phyloP scores from a whole-genome alignment of 2,113 vertebrate species.

The Elachura formosa region DNA sequence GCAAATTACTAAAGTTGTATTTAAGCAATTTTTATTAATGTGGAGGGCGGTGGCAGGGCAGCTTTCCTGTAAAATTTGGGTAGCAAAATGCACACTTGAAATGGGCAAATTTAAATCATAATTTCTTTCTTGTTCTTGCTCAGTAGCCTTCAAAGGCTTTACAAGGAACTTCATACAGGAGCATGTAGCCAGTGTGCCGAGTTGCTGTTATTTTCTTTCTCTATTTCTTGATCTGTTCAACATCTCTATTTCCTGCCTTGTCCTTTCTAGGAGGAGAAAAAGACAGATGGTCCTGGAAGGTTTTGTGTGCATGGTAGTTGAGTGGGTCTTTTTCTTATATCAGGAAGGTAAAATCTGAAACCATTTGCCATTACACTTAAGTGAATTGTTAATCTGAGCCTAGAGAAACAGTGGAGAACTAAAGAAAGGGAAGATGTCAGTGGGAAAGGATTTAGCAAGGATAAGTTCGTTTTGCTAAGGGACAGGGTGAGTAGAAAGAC shows the following conservation, averaged over 20 bases:
- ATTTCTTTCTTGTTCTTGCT: neutral
- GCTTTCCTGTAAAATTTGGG: neutral
- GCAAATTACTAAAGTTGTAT: neutral
- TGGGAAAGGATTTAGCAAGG: neutral
- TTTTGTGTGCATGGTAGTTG: neutral
- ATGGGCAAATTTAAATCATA: neutral
- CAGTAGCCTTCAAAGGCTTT: neutral
- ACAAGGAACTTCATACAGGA: neutral
- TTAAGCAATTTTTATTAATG: neutral
- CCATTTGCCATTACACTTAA: neutral
- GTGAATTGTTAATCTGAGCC: neutral
- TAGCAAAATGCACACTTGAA: neutral
- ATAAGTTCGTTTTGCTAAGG: neutral
- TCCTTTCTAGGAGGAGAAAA: neutral
- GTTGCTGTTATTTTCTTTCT: neutral
- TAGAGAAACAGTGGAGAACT: neutral
- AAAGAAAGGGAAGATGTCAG: neutral
- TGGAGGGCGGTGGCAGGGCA: neutral
- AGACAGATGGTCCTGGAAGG: neutral
- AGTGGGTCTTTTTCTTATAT: neutral
- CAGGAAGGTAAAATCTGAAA: neutral
- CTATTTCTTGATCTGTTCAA: neutral
- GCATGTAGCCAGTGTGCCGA: neutral
- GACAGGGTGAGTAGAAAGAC: neutral
- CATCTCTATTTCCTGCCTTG: neutral